phyloP scores from a whole-genome alignment of 2,113 vertebrate species.

The Daubentonia madagascariensis region DNA sequence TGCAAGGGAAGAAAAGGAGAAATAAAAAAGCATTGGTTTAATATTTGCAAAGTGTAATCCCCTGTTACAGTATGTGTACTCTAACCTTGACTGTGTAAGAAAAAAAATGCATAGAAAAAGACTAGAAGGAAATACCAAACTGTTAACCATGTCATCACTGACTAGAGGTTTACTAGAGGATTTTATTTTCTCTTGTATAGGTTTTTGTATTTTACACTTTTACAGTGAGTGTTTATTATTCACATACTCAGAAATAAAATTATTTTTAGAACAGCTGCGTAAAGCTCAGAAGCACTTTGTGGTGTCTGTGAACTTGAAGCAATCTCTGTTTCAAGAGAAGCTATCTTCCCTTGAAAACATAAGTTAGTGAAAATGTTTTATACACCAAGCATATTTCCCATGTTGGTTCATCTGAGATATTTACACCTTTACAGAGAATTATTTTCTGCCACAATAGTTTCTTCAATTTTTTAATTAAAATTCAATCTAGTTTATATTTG shows the following conservation, averaged over 20 bases:
- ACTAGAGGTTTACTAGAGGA: neutral
- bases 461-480: slow-evolving; percentile 1
- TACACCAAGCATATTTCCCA: neutral
- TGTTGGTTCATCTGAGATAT: neutral
- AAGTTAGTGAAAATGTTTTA: neutral
- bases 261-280: neutral
- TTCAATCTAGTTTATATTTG: neutral
- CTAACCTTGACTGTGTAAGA: neutral
- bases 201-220: neutral
- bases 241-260: neutral
- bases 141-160: neutral
- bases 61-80: neutral
- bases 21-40: neutral
- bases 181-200: neutral
- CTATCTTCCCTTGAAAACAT: neutral
- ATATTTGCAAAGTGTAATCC: neutral
- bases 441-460: neutral
- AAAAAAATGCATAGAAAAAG: neutral
- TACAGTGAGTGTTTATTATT: neutral
- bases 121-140: neutral
- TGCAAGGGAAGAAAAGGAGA: neutral
- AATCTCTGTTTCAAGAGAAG: neutral
- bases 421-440: neutral
- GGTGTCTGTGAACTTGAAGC: neutral
- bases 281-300: neutral